Percentiles rank a stretch among this genome's conserved stretches.
Conservation (phyloP, 1,140 invertebrate genomes). For the Parapsyche elsis region DNA sequence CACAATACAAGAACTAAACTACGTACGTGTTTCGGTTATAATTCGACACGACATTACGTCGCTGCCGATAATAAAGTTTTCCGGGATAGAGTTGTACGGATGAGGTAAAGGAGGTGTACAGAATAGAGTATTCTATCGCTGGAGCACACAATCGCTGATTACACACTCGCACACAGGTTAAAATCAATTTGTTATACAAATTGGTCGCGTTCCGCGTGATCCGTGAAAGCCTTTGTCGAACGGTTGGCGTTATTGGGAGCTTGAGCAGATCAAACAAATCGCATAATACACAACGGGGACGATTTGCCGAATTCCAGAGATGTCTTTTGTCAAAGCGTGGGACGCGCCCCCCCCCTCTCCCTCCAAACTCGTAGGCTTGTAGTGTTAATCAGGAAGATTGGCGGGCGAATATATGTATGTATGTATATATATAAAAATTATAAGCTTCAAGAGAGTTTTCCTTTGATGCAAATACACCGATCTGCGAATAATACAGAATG, state of each 20-base stretch:
- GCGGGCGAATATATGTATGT: too few relatives aligned
- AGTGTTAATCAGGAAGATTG: too few relatives aligned
- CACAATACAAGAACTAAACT: too few relatives aligned
- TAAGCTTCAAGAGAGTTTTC: too few relatives aligned
- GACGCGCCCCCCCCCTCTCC: too few relatives aligned
- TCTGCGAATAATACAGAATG: too few relatives aligned
- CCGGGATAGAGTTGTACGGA: not conserved
- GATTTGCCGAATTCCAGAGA: constrained; percentile 6
- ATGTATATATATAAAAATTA: too few relatives aligned
- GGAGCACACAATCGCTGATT: not conserved
- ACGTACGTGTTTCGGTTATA: not conserved
- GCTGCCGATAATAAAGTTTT: constrained; percentile 19
- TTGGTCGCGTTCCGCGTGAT: constrained; percentile 24
- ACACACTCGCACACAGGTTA: constrained; percentile 7
- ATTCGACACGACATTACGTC: not conserved
- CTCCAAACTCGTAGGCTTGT: too few relatives aligned
- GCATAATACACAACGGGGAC: not conserved
- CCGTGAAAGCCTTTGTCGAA: constrained; percentile 3
- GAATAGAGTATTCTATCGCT: too few relatives aligned
- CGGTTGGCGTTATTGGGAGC: not conserved
- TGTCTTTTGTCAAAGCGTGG: not conserved
- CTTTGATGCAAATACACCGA: too few relatives aligned
- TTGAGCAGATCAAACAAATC: constrained; percentile 16
- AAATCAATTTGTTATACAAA: constrained; percentile 34
- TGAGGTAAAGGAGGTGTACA: not conserved